Evolutionary conservation across 2,113 vertebrate genomes (phyloP), one percentile per base, ranked within the genome.

Genomic region (Hirundichthys speculiger): DNA sequence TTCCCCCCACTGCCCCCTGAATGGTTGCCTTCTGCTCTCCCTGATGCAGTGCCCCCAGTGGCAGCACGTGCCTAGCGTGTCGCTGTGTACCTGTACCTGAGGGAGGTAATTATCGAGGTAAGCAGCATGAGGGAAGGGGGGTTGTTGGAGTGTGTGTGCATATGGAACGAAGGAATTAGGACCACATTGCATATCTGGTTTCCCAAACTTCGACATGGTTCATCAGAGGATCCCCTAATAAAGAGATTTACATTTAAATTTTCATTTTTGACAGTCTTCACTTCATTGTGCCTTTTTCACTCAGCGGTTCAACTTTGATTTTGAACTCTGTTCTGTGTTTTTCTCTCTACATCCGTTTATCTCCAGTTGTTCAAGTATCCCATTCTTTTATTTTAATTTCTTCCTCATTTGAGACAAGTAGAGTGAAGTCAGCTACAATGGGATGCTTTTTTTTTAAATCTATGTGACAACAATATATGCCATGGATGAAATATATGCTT

Each of bases 91-190:
- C 7, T 0, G 54, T 84, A 89, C 89, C 88, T 89, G 84, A 68
- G 87, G 87, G 89, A 91, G 78, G 89, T 88, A 85, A 92, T 90
- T 91, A 91, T 83, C 57, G 51, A 85, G 80, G 84, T 82, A 69
- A 88, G 76, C 77, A 78, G 73, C 58, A 61, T 43, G 80, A 77
- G 41, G 60, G 56, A 70, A 75, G 66, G 50, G 69, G 50, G 60
- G 42, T 39, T 52, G 14, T 53, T 21, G 27, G 56, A 20, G 16
- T 22, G 21, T 58, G 58, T 48, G 66, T 72, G 54, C n/a, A 15
- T 73, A 47, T 49, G 51, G 14, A 50, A 52, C 21, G 14, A 39
- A 74, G 52, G 54, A n/a, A 57, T 74, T 65, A 54, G 59, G 64
- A 53, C 48, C 50, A 30, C 67, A 55, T 27, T 43, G 67, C 46